phyloP scores from a whole-genome alignment of 2,888 invertebrate genomes.

The Bursaphelenchus okinawaensis region DNA sequence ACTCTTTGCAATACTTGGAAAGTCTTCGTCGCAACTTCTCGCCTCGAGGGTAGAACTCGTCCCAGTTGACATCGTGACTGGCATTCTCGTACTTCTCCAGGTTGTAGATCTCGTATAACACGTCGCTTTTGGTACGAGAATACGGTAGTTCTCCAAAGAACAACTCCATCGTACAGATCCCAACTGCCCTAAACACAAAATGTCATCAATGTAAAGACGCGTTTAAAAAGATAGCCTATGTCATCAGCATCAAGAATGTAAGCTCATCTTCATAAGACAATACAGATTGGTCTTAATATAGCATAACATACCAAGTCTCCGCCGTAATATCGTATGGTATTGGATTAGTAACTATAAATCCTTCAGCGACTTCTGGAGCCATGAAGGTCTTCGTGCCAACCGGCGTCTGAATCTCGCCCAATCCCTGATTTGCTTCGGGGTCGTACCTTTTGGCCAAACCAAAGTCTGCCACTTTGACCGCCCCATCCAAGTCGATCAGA shows the following conservation, averaged over 20 bases:
- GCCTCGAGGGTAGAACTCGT: not conserved
- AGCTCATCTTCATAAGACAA: not conserved
- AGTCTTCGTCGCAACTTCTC: not conserved
- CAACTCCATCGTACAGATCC: not conserved
- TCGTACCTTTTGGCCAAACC: slow-evolving; percentile 65
- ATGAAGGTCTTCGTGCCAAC: not conserved
- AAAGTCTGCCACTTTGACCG: slow-evolving; percentile 99
- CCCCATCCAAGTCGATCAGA: slow-evolving; percentile 91
- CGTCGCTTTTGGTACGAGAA: not conserved
- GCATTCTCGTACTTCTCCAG: not conserved
- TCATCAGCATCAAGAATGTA: not conserved
- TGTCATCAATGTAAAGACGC: no score
- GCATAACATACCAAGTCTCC: not conserved
- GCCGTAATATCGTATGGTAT: not conserved
- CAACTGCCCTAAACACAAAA: not conserved
- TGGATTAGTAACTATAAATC: not conserved
- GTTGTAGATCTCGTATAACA: not conserved
- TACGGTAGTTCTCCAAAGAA: not conserved
- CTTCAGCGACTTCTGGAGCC: not conserved
- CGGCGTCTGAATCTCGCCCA: not conserved
- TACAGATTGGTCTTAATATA: not conserved
- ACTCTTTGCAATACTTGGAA: not conserved
- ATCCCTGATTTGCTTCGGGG: not conserved
- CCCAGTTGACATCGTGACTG: not conserved
- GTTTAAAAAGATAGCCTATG: not conserved